Evolutionary conservation across 1,140 invertebrate genomes (phyloP).

Genomic region (Musca domestica): DNA sequence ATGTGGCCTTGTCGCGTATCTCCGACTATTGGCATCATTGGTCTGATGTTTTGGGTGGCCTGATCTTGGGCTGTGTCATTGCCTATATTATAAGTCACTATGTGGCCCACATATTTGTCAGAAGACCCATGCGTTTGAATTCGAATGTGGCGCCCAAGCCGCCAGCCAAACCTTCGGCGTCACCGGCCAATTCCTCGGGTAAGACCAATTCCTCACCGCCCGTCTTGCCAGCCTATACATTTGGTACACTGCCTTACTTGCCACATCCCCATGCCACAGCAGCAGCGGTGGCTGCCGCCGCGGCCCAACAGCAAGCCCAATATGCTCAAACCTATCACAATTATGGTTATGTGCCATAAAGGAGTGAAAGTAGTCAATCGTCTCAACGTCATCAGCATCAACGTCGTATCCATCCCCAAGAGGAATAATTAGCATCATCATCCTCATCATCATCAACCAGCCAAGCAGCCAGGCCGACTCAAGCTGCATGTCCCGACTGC

Average conservation of each 20-base stretch:
- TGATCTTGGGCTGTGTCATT: slow-evolving; percentile 56
- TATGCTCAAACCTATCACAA: slow-evolving; percentile 48
- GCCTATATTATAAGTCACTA: slow-evolving; percentile 57
- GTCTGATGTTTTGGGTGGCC: slow-evolving; percentile 62
- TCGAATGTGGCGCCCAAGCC: slow-evolving; percentile 3
- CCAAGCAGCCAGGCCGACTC: no score
- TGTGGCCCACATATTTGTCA: slow-evolving; percentile 40
- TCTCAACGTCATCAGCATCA: no score
- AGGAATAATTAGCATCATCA: background rate
- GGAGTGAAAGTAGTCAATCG: no score
- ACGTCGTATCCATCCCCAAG: background rate
- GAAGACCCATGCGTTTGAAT: background rate
- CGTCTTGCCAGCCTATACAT: slow-evolving; percentile 45
- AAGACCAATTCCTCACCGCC: slow-evolving; percentile 26
- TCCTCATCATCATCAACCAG: background rate
- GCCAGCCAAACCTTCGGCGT: slow-evolving; percentile 15
- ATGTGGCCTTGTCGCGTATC: slow-evolving; percentile 79
- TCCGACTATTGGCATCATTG: slow-evolving; percentile 97
- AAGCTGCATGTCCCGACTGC: no score
- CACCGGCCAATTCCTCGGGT: background rate
- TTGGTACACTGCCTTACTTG: slow-evolving; percentile 45
- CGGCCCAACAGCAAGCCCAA: slow-evolving; percentile 33
- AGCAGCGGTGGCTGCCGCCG: slow-evolving; percentile 1
- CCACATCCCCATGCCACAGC: slow-evolving; percentile 31
- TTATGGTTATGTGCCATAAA: slow-evolving; percentile 47